Evolutionary conservation across 2,113 vertebrate species (phyloP), one percentile per base, ranked within the genome.

Genomic region (Pterocles burchelli): DNA sequence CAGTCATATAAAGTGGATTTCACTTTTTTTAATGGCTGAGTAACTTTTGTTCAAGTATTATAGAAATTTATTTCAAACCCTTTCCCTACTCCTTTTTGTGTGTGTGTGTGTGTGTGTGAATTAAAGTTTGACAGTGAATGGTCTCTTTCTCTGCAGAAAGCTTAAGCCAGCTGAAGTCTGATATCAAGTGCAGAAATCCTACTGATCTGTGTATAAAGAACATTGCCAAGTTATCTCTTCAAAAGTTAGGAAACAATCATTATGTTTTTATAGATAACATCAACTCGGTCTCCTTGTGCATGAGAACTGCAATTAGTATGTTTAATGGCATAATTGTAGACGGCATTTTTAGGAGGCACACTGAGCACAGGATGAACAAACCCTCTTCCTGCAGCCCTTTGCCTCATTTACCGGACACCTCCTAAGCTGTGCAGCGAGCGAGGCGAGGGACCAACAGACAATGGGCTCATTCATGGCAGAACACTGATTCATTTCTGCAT

Each of bases 381-480:
- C 86, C 73, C 57, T 81, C 76, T 90, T 94, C 93, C 90, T 95
- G 90, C 82, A 94, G 75, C 65, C 94, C 75, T 90, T 91, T 94
- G 92, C 95, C 90, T 95, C 92, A 84, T 96, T 95, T 91, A 95
- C 90, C 0, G 79, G 95, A 95, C 92, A 94, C 92, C 92, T 93
- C 52, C 85, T 73, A 83, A 85, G 75, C 33, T 36, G 82, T 52
- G 90, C 88, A 28, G 90, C 0, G 4, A 93, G 91, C 6, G 8
- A 77, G 78, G 78, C 51, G 1, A 78, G 91, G 80, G 59, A 67
- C 82, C 0, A 9, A 45, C 6, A 31, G 86, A 97, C 96, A 97
- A 96, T 95, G 92, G 95, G 85, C 88, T 94, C 83, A 93, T 97
- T 97, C 95, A 97, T 65, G 46, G 65, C 88, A 55, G 63, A 96